Base-by-base conservation (phyloP, 2,113 vertebrate genomes). In the Eurystomus gularis region DNA sequence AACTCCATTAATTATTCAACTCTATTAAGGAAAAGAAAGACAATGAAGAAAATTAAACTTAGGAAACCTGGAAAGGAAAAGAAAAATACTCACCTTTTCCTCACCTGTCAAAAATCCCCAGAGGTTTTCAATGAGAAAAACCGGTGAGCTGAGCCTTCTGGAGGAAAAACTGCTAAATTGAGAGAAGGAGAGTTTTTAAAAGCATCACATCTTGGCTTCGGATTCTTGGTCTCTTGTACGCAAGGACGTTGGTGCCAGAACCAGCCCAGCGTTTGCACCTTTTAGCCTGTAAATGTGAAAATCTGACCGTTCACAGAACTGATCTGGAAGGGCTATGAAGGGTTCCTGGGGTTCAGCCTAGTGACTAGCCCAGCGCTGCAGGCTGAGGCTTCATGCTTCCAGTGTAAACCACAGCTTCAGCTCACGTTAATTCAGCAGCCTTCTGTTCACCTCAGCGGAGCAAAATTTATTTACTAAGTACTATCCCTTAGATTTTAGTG, bases 131-230 rank as follows among this genome's bases (percentile, higher is more conserved):
- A 33, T 37, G 21, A 88, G 39, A 68, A 78, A 77, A 72, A 42
- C 8, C n/a, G 7, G 26, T 31, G 10, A 55, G 25, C 26, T 44
- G 78, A 37, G 19, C 21, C 35, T 70, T 46, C 26, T 54, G 28
- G 19, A 77, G 65, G 17, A 61, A 91, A 65, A 71, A 17, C 19
- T 33, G 17, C 29, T 39, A 29, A 71, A 57, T 52, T 84, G 57
- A 57, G 18, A 21, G 65, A 16, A 64, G 7, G 17, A 33, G 35
- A 46, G 7, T 9, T 84, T 85, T 64, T 33, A 31, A 69, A 68
- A 61, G 9, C 0, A 0, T 5, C 7, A 23, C 42, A 33, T 24
- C 19, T 20, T n/a, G n/a, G 17, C 55, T 86, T 23, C 16, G 2
- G 10, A 51, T 64, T 68, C 35, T 39, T 51, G n/a, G 3, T 54